Conservation (phyloP, 2,797 vertebrate genomes). For the Linurgus olivaceus region DNA sequence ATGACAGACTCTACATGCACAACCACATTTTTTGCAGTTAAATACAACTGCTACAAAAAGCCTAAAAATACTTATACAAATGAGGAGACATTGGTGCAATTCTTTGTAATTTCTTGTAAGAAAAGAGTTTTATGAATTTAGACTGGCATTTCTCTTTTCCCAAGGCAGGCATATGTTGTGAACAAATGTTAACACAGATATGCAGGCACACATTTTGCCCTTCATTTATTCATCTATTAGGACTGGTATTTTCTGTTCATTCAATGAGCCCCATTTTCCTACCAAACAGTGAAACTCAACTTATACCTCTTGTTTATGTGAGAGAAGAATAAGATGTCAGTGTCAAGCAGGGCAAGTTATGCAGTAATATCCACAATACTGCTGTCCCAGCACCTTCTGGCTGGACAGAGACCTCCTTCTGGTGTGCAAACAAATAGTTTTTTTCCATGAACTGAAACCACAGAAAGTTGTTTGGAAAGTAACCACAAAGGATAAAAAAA, state of each 20-base stretch:
- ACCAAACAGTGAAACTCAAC: not conserved
- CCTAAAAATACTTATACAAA: not conserved
- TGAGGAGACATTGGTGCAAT: not conserved
- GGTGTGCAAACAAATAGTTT: not conserved
- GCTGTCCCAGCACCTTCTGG: not conserved
- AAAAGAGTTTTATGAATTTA: not conserved
- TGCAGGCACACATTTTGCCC: not conserved
- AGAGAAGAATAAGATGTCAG: not conserved
- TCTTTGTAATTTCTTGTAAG: not conserved
- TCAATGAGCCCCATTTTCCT: not conserved
- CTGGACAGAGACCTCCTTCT: slow-evolving; percentile 8
- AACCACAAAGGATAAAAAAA: not conserved
- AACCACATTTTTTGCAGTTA: not conserved
- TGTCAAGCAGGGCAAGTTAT: not conserved
- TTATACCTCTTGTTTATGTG: not conserved
- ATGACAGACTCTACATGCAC: not conserved
- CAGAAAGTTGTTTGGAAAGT: not conserved
- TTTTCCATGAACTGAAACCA: slow-evolving; percentile 15
- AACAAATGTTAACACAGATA: not conserved
- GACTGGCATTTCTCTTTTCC: not conserved
- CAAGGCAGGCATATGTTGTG: not conserved
- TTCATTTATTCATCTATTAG: not conserved
- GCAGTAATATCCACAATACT: not conserved
- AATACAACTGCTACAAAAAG: not conserved
- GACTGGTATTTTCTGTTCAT: not conserved